These are phyloP conservation scores for Linurgus olivaceus DNA, from an alignment of 2,797 vertebrate species.

Conservation along the genomic window DNA sequence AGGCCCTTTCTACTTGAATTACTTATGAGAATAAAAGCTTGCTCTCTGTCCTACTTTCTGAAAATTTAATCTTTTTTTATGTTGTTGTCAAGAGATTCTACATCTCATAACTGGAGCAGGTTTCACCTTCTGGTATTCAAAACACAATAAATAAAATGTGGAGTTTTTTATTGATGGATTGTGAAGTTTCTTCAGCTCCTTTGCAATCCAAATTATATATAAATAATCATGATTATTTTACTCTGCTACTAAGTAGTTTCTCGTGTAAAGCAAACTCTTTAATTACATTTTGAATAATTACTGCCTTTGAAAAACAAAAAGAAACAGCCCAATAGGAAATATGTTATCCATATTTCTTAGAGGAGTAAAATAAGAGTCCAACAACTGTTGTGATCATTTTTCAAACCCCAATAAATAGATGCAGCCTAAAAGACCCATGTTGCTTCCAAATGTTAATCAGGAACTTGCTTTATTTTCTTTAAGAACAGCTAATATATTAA, in stretches of 20 bases:
- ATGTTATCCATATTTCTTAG: neutral
- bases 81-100: neutral
- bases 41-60: slow-evolving; percentile 1
- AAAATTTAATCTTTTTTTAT: neutral
- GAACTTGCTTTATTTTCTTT: neutral
- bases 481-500: neutral
- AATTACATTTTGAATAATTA: neutral
- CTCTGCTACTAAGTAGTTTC: neutral
- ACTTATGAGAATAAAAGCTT: neutral
- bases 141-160: neutral
- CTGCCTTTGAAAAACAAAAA: neutral
- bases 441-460: neutral
- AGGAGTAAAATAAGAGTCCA: neutral
- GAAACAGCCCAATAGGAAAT: neutral
- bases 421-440: neutral
- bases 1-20: slow-evolving; percentile 17
- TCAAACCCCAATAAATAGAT: neutral
- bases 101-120: neutral
- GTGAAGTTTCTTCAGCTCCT: neutral
- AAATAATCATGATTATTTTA: neutral
- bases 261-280: neutral
- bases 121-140: neutral
- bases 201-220: neutral
- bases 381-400: neutral
- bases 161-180: neutral